Evolutionary conservation across 1,140 invertebrate species (phyloP).

Genomic region (Apis laboriosa): DNA sequence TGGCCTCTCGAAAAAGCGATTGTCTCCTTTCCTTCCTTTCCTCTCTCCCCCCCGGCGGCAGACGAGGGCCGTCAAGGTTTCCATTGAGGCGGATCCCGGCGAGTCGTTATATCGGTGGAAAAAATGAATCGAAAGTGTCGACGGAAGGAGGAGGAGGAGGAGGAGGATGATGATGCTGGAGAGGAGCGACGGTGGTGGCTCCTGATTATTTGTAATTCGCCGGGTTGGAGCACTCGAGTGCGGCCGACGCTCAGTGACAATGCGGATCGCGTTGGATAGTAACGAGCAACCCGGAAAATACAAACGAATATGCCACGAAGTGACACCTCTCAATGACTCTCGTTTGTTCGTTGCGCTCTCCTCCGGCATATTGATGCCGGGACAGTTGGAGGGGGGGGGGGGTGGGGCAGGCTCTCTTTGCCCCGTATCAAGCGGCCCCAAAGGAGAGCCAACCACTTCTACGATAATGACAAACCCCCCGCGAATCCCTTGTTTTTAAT

Average conservation of each 20-base stretch:
- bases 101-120: constrained; percentile 57
- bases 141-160: constrained; percentile 29
- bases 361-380: constrained; percentile 51
- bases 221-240: constrained; percentile 73
- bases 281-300: constrained; percentile 77
- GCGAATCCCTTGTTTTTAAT: constrained; percentile 80
- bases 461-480: constrained; percentile 77
- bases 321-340: constrained; percentile 81
- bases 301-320: constrained; percentile 81
- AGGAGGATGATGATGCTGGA: constrained; percentile 6
- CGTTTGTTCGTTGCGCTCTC: constrained; percentile 67
- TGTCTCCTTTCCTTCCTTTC: background rate
- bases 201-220: constrained; percentile 79
- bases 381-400: constrained; percentile 2
- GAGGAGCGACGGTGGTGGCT: constrained; percentile 41
- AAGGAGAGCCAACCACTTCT: constrained; percentile 67
- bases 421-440: constrained; percentile 40
- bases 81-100: constrained; percentile 13
- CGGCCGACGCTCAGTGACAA: constrained; percentile 76
- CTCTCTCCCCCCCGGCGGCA: rapidly evolving
- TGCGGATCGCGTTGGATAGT: constrained; percentile 73
- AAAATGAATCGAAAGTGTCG: constrained; percentile 52
- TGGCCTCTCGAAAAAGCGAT: constrained; percentile 34
- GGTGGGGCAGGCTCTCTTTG: constrained; percentile 57
- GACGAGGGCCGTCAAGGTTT: constrained; percentile 5